Percentiles rank a stretch among this genome's conserved stretches.
Conservation (phyloP, 2,797 vertebrate species). For the Brotula barbata region DNA sequence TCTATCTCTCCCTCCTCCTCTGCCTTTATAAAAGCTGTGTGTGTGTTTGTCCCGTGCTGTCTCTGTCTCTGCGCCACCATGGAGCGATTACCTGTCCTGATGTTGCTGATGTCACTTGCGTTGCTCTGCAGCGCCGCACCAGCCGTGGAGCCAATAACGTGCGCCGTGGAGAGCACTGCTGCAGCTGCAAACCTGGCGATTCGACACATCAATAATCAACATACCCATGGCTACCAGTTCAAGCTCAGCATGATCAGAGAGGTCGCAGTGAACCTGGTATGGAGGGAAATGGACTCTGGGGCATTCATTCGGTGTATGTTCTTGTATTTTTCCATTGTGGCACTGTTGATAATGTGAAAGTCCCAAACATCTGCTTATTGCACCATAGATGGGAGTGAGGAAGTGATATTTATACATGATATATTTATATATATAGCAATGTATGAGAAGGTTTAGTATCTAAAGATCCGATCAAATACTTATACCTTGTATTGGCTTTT, state of each 20-base stretch:
- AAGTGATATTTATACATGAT: too few relatives aligned
- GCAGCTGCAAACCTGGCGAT: slow-evolving; percentile 17
- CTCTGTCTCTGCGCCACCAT: slow-evolving; percentile 35
- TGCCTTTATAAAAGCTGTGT: slow-evolving; percentile 15
- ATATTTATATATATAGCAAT: too few relatives aligned
- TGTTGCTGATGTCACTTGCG: slow-evolving; percentile 25
- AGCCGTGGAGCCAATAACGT: slow-evolving; percentile 18
- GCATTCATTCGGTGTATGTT: too few relatives aligned
- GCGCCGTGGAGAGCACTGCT: background rate
- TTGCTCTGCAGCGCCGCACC: slow-evolving; percentile 18
- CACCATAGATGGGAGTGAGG: too few relatives aligned
- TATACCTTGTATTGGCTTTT: too few relatives aligned
- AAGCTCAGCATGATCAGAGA: slow-evolving; percentile 3
- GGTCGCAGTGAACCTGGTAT: slow-evolving; percentile 18
- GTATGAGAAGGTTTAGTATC: too few relatives aligned
- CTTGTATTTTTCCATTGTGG: too few relatives aligned
- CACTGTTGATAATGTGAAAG: too few relatives aligned
- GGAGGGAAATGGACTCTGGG: background rate
- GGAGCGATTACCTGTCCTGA: slow-evolving; percentile 43
- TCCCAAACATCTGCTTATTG: too few relatives aligned
- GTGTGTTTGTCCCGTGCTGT: background rate
- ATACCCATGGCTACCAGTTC: slow-evolving; percentile 69
- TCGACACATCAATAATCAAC: slow-evolving; percentile 51
- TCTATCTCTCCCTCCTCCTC: background rate
- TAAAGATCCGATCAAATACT: too few relatives aligned